phyloP scores from a whole-genome alignment of 1,140 invertebrate species.

The Cherax quadricarinatus region DNA sequence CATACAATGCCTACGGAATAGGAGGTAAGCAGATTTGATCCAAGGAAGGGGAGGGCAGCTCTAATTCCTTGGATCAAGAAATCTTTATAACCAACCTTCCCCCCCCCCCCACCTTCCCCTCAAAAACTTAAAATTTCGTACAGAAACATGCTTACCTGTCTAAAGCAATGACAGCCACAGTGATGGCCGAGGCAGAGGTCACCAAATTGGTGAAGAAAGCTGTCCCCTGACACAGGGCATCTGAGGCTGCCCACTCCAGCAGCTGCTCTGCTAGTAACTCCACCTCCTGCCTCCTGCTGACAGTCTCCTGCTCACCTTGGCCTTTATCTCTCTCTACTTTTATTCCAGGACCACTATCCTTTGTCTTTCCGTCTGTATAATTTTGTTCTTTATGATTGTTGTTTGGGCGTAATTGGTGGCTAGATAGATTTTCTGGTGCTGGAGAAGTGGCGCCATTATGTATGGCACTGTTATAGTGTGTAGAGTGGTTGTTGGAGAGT shows the following conservation, averaged over 20 bases:
- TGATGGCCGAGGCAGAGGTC: conserved; percentile 52
- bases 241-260: background rate
- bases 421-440: background rate
- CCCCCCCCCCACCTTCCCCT: too few relatives aligned
- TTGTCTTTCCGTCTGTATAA: background rate
- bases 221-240: conserved; percentile 38
- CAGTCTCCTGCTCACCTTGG: background rate
- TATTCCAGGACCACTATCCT: background rate
- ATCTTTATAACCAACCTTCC: too few relatives aligned
- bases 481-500: background rate
- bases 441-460: background rate
- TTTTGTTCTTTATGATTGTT: background rate
- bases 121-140: too few relatives aligned
- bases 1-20: too few relatives aligned
- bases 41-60: too few relatives aligned
- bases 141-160: conserved; percentile 34
- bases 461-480: background rate
- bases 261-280: background rate
- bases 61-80: too few relatives aligned
- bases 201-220: conserved; percentile 57
- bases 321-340: background rate
- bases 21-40: too few relatives aligned
- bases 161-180: conserved; percentile 59
- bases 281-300: background rate
- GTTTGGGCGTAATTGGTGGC: background rate